Conservation (phyloP, 2,113 vertebrate species). For the Sminthopsis crassicaudata region DNA sequence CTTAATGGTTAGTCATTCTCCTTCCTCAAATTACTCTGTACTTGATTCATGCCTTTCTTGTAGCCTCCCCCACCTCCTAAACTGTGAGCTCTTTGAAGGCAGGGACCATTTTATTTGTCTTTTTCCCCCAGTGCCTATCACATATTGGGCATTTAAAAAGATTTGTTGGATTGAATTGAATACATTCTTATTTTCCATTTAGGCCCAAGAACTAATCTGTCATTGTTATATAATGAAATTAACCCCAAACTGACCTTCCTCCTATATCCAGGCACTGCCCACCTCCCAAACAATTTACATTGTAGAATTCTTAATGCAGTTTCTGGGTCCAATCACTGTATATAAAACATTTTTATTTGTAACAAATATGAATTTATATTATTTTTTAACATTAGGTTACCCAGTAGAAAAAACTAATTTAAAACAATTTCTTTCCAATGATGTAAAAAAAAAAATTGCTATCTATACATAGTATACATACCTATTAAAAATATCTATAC, state of each 20-base stretch:
- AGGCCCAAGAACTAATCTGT: neutral
- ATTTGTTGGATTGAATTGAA: slow-evolving; percentile 28
- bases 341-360: neutral
- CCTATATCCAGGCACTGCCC: neutral
- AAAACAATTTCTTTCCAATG: neutral
- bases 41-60: neutral
- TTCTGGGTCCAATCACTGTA: neutral
- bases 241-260: neutral
- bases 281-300: neutral
- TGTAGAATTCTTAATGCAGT: neutral
- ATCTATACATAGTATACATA: too few relatives aligned
- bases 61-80: neutral
- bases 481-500: neutral
- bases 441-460: neutral
- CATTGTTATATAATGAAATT: neutral
- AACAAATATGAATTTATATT: neutral
- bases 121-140: neutral
- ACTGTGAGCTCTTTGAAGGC: neutral
- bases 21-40: neutral
- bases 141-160: neutral
- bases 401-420: neutral
- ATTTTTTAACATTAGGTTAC: neutral
- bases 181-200: neutral
- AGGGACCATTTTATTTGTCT: neutral
- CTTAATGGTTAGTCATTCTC: neutral